These are phyloP conservation scores for Centropus bengalensis DNA, from an alignment of 2,113 vertebrate genomes.

Conservation along the genomic window DNA sequence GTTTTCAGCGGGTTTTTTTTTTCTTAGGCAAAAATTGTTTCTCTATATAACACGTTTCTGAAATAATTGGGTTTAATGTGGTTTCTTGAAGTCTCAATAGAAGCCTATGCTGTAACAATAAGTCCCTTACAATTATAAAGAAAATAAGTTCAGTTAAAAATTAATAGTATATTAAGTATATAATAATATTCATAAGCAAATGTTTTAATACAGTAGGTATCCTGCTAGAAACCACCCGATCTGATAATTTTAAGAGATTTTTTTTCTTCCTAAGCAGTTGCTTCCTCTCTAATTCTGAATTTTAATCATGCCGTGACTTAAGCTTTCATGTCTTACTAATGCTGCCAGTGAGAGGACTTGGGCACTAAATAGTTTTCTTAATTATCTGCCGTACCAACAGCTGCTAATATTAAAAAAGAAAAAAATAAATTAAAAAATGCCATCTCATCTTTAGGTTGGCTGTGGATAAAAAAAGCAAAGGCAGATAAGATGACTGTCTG, in stretches of 20 bases:
- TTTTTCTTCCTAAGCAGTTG: conserved; percentile 21
- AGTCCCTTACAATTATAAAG: not conserved
- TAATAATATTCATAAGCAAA: not conserved
- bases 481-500: conserved; percentile 75
- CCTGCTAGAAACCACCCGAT: not conserved
- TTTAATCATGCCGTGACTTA: conserved; percentile 71
- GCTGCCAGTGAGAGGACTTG: conserved; percentile 68
- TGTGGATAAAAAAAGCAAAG: conserved; percentile 67
- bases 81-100: not conserved
- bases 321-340: conserved; percentile 67
- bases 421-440: conserved; percentile 64
- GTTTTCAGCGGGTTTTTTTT: not conserved
- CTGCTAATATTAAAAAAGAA: conserved; percentile 71
- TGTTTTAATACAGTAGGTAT: conserved; percentile 24
- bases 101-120: not conserved
- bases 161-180: not conserved
- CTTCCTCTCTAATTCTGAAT: conserved; percentile 62
- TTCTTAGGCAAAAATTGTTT: not conserved
- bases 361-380: conserved; percentile 75
- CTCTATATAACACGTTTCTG: not conserved
- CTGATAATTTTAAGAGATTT: conserved; percentile 41
- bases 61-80: not conserved
- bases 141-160: not conserved
- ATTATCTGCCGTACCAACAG: conserved; percentile 76
- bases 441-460: conserved; percentile 76